phyloP scores from a whole-genome alignment of 2,888 invertebrate species.

The Eurytoma californica region DNA sequence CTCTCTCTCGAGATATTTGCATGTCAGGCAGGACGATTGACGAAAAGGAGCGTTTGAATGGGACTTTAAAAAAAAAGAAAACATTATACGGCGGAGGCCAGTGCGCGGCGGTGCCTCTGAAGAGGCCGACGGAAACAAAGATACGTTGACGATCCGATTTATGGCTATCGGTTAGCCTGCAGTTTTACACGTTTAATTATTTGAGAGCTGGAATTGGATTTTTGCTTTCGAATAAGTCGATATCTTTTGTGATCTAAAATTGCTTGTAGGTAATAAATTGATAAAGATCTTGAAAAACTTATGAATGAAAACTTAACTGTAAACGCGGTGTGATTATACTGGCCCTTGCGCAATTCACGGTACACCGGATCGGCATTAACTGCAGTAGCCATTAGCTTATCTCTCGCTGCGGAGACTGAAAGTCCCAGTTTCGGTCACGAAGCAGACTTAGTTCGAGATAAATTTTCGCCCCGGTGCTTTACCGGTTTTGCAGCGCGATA shows the following conservation, averaged over 20 bases:
- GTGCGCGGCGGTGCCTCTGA: neutral
- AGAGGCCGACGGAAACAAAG: constrained; percentile 17
- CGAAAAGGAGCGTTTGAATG: constrained; percentile 51
- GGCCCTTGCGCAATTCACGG: neutral
- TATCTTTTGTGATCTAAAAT: no score
- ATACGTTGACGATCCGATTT: constrained; percentile 7
- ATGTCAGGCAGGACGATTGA: constrained; percentile 49
- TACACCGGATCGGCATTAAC: neutral
- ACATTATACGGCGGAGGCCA: constrained; percentile 5
- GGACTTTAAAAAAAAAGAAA: constrained; percentile 17
- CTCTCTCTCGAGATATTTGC: constrained; percentile 45
- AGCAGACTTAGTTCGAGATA: neutral
- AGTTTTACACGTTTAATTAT: no score
- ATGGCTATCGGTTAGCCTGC: neutral
- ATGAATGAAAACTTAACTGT: no score
- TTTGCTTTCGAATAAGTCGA: no score
- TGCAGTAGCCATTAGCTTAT: constrained; percentile 29
- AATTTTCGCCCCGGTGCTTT: no score
- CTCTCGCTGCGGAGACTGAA: constrained; percentile 17
- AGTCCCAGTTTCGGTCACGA: constrained; percentile 5
- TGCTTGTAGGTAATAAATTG: no score
- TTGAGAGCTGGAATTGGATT: no score
- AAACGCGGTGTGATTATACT: no score
- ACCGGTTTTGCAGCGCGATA: no score
- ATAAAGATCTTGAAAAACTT: no score